Base-by-base conservation (phyloP, 23 tunicate genomes). In the Ciona savignyi region DNA sequence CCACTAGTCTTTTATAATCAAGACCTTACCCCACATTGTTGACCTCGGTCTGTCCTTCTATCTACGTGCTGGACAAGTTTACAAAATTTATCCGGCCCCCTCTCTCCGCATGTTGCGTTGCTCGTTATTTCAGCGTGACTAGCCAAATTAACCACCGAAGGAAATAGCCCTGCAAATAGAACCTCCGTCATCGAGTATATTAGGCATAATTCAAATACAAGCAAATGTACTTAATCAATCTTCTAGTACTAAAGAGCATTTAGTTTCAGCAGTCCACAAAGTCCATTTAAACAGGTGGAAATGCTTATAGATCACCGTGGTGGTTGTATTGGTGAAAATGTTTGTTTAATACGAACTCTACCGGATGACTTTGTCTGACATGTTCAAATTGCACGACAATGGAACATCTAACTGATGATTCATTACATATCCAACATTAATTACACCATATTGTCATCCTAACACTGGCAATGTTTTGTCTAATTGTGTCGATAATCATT, bases 71-170 rank as follows among this genome's bases (percentile, higher is more conserved):
- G 86, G 27, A 81, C 87, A 60, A 91, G 35, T 62, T 84, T 91
- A 72, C 97, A 91, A 62, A 62, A 91, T 29, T 74, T 81, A 32
- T 48, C 97, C 15, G 91, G 79, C 30, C 91, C 93, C 23, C 33
- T 49, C 68, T 63, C 60, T 0, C 97, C 97, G 51, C 97, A 91
- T 25, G 97, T 91, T 25, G 97, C 97, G 66, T 91, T 91, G 21
- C 86, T 33, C 21, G 86, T 71, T 22, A 91, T 91, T 0, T 42
- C 30, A 4, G 97, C 86, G 4, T 67, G 80, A 33, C 87, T 88
- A 11, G 97, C 97, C 30, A 91, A 74, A 28, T 91, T 91, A 2
- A 91, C 86, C 34, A 91, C 68, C 0, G 86, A 82, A n/a, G 97
- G 97, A 66, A 49, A 91, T 3, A 91, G 72, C 78, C 97, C 97